These are phyloP conservation scores for Pollenia labialis DNA, from an alignment of 2,888 invertebrate genomes.

Conservation along the genomic window DNA sequence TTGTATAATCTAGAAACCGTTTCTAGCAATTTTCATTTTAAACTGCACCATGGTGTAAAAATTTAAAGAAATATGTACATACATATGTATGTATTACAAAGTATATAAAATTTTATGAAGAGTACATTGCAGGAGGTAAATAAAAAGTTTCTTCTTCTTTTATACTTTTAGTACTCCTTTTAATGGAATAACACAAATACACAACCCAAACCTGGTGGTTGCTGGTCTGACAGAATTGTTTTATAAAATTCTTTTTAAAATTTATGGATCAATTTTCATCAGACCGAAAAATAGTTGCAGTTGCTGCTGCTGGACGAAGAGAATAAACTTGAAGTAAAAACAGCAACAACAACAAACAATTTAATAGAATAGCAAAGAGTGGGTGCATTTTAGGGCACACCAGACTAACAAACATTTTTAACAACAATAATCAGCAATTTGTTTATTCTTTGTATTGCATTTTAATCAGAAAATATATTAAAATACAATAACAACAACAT, in stretches of 20 bases:
- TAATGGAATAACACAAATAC: background rate
- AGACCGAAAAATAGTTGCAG: constrained; percentile 8
- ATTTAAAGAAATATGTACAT: background rate
- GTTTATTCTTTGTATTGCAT: constrained; percentile 35
- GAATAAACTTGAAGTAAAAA: constrained; percentile 29
- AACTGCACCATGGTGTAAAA: constrained; percentile 12
- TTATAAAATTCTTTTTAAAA: constrained; percentile 45
- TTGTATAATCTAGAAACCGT: no score
- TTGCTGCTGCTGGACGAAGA: constrained; percentile 50
- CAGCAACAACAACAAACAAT: constrained; percentile 16
- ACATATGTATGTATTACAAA: background rate
- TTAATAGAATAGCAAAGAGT: constrained; percentile 21
- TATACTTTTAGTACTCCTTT: constrained; percentile 28
- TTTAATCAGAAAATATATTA: constrained; percentile 43
- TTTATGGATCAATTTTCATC: constrained; percentile 31
- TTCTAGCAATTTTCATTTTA: background rate
- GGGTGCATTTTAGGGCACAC: constrained; percentile 44
- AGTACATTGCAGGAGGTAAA: constrained; percentile 39
- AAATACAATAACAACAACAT: constrained; percentile 37
- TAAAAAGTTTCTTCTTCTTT: constrained; percentile 18
- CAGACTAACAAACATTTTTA: constrained; percentile 12
- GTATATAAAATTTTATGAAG: constrained; percentile 2
- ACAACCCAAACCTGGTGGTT: constrained; percentile 5
- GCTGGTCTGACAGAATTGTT: constrained; percentile 19
- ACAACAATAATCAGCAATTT: constrained; percentile 47